Evolutionary conservation across 2,113 vertebrate genomes (phyloP).

Genomic region (Phylloscopus whistleri): DNA sequence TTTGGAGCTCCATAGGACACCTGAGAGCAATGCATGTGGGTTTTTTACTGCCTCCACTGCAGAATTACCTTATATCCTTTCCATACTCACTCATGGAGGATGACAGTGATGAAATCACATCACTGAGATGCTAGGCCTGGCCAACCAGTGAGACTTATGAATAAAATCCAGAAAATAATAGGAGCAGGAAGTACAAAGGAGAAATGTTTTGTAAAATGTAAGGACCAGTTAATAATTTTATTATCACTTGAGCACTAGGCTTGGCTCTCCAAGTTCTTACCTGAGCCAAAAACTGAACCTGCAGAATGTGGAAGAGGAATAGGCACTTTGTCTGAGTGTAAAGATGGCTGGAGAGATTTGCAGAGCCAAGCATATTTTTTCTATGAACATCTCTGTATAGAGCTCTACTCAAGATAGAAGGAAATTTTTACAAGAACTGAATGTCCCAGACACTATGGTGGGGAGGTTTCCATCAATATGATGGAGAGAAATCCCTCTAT

Average conservation of each 20-base stretch:
- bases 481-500: not conserved
- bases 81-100: rapidly evolving
- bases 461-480: not conserved
- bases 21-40: rapidly evolving
- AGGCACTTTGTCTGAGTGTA: no score
- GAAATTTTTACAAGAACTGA: not conserved
- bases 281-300: not conserved
- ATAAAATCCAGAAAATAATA: not conserved
- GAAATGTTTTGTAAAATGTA: not conserved
- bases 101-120: not conserved
- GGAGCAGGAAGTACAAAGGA: not conserved
- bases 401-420: not conserved
- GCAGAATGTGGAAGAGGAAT: not conserved
- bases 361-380: not conserved
- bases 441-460: not conserved
- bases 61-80: not conserved
- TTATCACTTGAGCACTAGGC: not conserved
- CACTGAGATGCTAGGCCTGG: not conserved
- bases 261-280: not conserved
- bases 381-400: not conserved
- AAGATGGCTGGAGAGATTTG: not conserved
- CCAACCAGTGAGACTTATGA: not conserved
- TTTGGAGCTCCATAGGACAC: not conserved
- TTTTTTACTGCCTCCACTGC: not conserved
- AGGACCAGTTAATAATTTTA: not conserved